phyloP scores from a whole-genome alignment of 2,888 invertebrate species.

The Pheosia tremula region DNA sequence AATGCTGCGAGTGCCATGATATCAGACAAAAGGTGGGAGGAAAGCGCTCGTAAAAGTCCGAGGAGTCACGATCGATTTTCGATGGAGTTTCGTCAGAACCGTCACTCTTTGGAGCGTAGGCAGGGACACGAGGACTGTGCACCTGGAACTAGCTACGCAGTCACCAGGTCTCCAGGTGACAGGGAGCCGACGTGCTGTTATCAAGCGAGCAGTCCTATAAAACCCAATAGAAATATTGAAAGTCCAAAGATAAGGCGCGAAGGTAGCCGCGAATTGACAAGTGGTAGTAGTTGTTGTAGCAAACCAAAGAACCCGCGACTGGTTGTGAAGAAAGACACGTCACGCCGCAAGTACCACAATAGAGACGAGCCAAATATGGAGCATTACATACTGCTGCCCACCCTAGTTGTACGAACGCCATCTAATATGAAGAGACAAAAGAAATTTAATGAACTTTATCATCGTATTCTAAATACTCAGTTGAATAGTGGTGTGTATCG shows the following conservation, averaged over 20 bases:
- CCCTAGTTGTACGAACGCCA: constrained; percentile 72
- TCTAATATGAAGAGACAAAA: constrained; percentile 76
- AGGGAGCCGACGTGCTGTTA: constrained; percentile 69
- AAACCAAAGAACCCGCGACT: constrained; percentile 61
- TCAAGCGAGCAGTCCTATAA: constrained; percentile 53
- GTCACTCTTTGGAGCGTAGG: constrained; percentile 31
- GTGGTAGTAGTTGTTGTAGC: constrained; percentile 55
- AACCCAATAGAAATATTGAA: constrained; percentile 34
- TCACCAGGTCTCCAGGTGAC: constrained; percentile 42
- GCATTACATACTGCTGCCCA: constrained; percentile 73
- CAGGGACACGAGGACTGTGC: constrained; percentile 53
- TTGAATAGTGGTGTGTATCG: constrained; percentile 54
- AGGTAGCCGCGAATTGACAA: constrained; percentile 44
- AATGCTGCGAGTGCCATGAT: constrained; percentile 54
- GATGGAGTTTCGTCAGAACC: constrained; percentile 45
- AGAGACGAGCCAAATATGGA: constrained; percentile 69
- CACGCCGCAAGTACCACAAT: constrained; percentile 50
- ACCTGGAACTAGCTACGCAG: constrained; percentile 68
- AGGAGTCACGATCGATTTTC: constrained; percentile 60
- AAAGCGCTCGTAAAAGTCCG: constrained; percentile 46
- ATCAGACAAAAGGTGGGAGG: constrained; percentile 49
- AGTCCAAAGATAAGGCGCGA: constrained; percentile 23
- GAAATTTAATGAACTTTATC: constrained; percentile 76
- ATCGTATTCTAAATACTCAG: constrained; percentile 69
- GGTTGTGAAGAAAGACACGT: constrained; percentile 64